Evolutionary conservation across 2,888 invertebrate genomes (phyloP).

Genomic region (Nephrotoma flavescens): DNA sequence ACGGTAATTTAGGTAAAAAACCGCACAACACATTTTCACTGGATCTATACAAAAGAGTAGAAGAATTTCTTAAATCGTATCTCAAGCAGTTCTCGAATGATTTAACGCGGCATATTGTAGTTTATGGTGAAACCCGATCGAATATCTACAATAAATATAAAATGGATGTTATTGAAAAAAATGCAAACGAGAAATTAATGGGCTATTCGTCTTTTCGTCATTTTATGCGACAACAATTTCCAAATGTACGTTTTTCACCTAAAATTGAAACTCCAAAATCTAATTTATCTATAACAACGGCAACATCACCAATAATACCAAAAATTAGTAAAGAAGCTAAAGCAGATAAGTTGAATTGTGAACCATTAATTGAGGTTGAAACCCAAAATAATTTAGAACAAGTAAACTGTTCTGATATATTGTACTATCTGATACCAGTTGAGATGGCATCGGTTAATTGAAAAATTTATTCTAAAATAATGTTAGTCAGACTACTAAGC

Average conservation of each 20-base stretch:
- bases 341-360: neutral
- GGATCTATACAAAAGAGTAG: slow-evolving; percentile 63
- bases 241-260: slow-evolving; percentile 51
- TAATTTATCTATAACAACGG: neutral
- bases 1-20: slow-evolving; percentile 66
- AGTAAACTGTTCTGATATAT: neutral
- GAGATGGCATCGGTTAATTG: neutral
- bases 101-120: slow-evolving; percentile 35
- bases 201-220: slow-evolving; percentile 67
- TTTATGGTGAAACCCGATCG: slow-evolving; percentile 44
- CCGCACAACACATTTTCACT: slow-evolving; percentile 67
- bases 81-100: slow-evolving; percentile 42
- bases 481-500: neutral
- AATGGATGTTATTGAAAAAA: slow-evolving; percentile 17
- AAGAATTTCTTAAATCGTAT: slow-evolving; percentile 59
- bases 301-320: neutral
- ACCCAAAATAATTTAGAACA: neutral
- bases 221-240: slow-evolving; percentile 70
- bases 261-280: neutral
- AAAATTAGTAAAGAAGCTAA: neutral
- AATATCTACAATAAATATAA: slow-evolving; percentile 60
- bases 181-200: slow-evolving; percentile 59
- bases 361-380: neutral
- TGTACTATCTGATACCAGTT: neutral
- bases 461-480: neutral